These are phyloP conservation scores for Spodoptera exigua DNA, from an alignment of 2,888 invertebrate genomes.

Conservation along the genomic window DNA sequence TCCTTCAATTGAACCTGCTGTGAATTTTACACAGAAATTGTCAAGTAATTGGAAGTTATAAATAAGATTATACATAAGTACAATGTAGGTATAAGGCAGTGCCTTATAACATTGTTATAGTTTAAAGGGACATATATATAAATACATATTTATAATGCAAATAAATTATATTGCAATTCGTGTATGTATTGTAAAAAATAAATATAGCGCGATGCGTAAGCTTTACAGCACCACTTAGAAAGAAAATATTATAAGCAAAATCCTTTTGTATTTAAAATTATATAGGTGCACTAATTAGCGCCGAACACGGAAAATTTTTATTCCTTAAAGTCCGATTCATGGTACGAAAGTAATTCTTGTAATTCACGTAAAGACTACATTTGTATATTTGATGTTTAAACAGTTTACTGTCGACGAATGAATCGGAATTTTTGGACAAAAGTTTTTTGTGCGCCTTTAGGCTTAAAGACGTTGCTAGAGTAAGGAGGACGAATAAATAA, in stretches of 20 bases:
- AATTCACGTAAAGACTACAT: background rate
- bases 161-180: slow-evolving; percentile 39
- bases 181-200: slow-evolving; percentile 43
- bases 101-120: slow-evolving; percentile 74
- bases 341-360: background rate
- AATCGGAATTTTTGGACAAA: background rate
- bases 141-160: slow-evolving; percentile 28
- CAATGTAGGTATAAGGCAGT: slow-evolving; percentile 72
- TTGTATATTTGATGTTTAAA: background rate
- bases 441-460: slow-evolving; percentile 6
- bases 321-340: background rate
- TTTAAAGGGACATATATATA: slow-evolving; percentile 40
- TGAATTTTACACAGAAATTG: slow-evolving; percentile 21
- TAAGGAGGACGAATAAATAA: slow-evolving; percentile 22
- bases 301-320: slow-evolving; percentile 7
- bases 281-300: slow-evolving; percentile 28
- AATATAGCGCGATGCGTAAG: slow-evolving; percentile 36
- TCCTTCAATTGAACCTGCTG: slow-evolving; percentile 16
- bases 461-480: slow-evolving; percentile 8
- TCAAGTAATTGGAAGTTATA: slow-evolving; percentile 28
- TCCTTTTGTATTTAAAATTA: slow-evolving; percentile 25
- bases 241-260: slow-evolving; percentile 38
- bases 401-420: slow-evolving; percentile 1
- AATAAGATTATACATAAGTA: slow-evolving; percentile 35
- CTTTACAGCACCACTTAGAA: slow-evolving; percentile 38